Conservation (phyloP, 2,797 vertebrate species). For the Sebastes hubbsi region DNA sequence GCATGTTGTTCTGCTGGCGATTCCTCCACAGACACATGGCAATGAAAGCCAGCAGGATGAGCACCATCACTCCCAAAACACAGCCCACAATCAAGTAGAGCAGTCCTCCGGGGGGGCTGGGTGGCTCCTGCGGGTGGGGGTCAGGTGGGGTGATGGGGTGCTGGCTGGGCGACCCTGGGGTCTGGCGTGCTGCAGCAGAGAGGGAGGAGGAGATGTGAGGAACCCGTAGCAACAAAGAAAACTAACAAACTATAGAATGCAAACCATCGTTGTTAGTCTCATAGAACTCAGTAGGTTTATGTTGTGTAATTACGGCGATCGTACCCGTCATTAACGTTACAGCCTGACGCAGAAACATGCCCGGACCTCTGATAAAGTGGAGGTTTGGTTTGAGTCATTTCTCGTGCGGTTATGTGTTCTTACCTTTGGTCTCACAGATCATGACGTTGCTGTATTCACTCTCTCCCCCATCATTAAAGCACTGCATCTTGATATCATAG, state of each 20-base stretch:
- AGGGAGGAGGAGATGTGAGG: slow-evolving; percentile 9
- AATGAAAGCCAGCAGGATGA: slow-evolving; percentile 94
- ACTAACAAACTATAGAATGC: slow-evolving; percentile 42
- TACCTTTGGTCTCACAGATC: slow-evolving; percentile 98
- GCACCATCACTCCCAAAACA: slow-evolving; percentile 93
- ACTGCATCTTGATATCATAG: slow-evolving; percentile 98
- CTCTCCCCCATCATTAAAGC: slow-evolving; percentile 91
- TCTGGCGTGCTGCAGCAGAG: slow-evolving; percentile 84
- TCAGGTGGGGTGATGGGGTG: slow-evolving; percentile 87
- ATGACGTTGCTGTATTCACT: slow-evolving; percentile 98
- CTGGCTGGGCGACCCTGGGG: slow-evolving; percentile 79
- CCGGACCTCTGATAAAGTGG: slow-evolving; percentile 38
- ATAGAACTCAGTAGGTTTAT: slow-evolving; percentile 45
- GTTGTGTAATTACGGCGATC: slow-evolving; percentile 55
- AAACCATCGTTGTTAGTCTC: slow-evolving; percentile 49
- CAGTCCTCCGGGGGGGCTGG: slow-evolving; percentile 75
- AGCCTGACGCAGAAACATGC: slow-evolving; percentile 43
- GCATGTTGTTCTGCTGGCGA: slow-evolving; percentile 90
- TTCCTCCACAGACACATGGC: slow-evolving; percentile 98
- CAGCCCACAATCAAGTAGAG: slow-evolving; percentile 95
- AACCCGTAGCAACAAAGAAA: not conserved
- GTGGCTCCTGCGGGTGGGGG: slow-evolving; percentile 71
- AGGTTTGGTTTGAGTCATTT: slow-evolving; percentile 20
- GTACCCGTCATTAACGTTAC: slow-evolving; percentile 46
- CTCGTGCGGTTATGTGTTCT: slow-evolving; percentile 40